These are phyloP conservation scores for Panagrolaimus sp. DNA, from an alignment of 1,140 invertebrate genomes.

Conservation along the genomic window DNA sequence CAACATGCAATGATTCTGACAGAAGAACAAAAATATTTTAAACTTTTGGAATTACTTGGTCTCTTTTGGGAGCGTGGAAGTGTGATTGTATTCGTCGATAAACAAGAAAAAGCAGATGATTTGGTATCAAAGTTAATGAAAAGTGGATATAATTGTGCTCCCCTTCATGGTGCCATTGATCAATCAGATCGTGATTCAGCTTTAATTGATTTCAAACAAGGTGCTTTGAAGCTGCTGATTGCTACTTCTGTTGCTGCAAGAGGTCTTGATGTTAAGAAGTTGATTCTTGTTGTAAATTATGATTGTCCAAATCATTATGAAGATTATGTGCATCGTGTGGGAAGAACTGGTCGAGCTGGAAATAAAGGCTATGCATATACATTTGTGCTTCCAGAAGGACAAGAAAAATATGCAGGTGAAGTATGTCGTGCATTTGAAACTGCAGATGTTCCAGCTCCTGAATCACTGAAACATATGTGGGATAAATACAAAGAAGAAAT, in stretches of 20 bases:
- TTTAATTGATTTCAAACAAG: slow-evolving; percentile 93
- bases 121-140: slow-evolving; percentile 91
- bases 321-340: slow-evolving; percentile 97
- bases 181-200: slow-evolving; percentile 97
- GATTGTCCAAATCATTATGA: slow-evolving; percentile 99
- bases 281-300: slow-evolving; percentile 96
- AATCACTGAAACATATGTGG: slow-evolving; percentile 50
- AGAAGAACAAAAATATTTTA: slow-evolving; percentile 88
- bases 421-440: slow-evolving; percentile 54
- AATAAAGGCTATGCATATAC: slow-evolving; percentile 94
- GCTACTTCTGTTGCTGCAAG: slow-evolving; percentile 93
- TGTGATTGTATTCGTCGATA: slow-evolving; percentile 95
- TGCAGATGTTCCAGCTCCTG: slow-evolving; percentile 40
- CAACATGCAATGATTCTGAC: slow-evolving; percentile 88
- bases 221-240: slow-evolving; percentile 70
- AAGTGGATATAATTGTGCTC: slow-evolving; percentile 86
- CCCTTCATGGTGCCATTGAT: slow-evolving; percentile 96
- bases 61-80: slow-evolving; percentile 86
- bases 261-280: slow-evolving; percentile 93
- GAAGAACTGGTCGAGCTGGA: slow-evolving; percentile 76
- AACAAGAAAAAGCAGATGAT: slow-evolving; percentile 91
- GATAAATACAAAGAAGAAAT: slow-evolving; percentile 49
- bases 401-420: slow-evolving; percentile 62
- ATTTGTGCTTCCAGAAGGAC: slow-evolving; percentile 88
- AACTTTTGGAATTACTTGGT: slow-evolving; percentile 88